Evolutionary conservation across 2,888 invertebrate genomes (phyloP).

Genomic region (Lasioglossum oenotherae): DNA sequence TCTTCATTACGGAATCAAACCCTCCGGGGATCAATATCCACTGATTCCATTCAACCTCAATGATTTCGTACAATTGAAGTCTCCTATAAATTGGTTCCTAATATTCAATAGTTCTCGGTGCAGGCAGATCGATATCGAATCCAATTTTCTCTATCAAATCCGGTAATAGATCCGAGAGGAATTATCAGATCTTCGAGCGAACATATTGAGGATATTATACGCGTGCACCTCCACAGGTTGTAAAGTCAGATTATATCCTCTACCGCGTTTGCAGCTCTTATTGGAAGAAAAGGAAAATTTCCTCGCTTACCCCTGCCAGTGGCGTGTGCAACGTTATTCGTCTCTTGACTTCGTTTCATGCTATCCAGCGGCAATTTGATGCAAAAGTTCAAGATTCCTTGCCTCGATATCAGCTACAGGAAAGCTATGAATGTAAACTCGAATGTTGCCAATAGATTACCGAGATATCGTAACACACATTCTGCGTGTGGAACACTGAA

Average conservation of each 20-base stretch:
- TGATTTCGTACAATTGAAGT: not conserved
- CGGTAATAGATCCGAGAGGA: conserved; percentile 34
- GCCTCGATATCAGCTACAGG: conserved; percentile 10
- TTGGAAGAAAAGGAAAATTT: conserved; percentile 44
- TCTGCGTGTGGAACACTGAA: not conserved
- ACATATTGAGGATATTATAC: conserved; percentile 46
- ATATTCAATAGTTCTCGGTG: conserved; percentile 9
- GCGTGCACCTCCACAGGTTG: conserved; percentile 49
- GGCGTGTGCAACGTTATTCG: conserved; percentile 37
- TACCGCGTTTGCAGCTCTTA: conserved; percentile 41
- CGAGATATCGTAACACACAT: conserved; percentile 1
- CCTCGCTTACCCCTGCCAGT: not conserved
- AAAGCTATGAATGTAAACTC: conserved; percentile 39
- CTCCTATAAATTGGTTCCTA: not conserved
- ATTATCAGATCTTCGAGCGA: conserved; percentile 49
- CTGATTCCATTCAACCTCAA: not conserved
- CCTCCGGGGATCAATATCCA: not conserved
- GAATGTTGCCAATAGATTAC: conserved; percentile 36
- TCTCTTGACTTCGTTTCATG: conserved; percentile 48
- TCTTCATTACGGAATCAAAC: not conserved
- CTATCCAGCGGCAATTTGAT: conserved; percentile 52
- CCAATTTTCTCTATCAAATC: conserved; percentile 42
- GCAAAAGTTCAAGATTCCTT: conserved; percentile 38
- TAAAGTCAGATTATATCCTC: conserved; percentile 67
- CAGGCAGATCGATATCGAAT: conserved; percentile 6